Evolutionary conservation across 1,140 invertebrate species (phyloP).

Genomic region (Spodoptera litura): DNA sequence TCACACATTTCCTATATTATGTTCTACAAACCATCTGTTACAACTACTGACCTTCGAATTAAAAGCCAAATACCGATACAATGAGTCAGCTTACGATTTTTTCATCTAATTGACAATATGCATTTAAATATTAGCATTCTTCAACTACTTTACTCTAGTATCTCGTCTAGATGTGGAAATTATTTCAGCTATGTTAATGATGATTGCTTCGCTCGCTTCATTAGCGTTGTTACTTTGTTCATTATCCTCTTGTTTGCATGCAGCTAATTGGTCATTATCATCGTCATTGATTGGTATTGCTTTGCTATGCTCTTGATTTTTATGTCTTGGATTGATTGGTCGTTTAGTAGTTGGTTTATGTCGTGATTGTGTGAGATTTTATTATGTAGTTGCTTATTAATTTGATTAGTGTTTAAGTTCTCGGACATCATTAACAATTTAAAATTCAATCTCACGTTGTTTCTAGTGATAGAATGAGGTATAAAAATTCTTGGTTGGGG

Average conservation of each 20-base stretch:
- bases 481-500: too few relatives aligned
- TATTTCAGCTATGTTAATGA: constrained; percentile 13
- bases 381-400: too few relatives aligned
- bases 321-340: too few relatives aligned
- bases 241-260: constrained; percentile 1
- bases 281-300: too few relatives aligned
- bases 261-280: background rate
- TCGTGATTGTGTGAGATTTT: too few relatives aligned
- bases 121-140: constrained; percentile 12
- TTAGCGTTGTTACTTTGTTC: background rate
- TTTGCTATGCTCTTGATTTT: too few relatives aligned
- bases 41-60: background rate
- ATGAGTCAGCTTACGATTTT: background rate
- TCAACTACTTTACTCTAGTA: background rate
- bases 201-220: background rate
- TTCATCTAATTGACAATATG: constrained; percentile 10
- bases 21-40: too few relatives aligned
- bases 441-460: too few relatives aligned
- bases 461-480: too few relatives aligned
- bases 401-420: background rate
- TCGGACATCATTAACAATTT: background rate
- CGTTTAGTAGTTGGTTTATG: too few relatives aligned
- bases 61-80: background rate
- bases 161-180: constrained; percentile 1
- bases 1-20: too few relatives aligned